Evolutionary conservation across 2,113 vertebrate species (phyloP), one percentile per base, ranked within the genome.

Genomic region (Vireo altiloquus): DNA sequence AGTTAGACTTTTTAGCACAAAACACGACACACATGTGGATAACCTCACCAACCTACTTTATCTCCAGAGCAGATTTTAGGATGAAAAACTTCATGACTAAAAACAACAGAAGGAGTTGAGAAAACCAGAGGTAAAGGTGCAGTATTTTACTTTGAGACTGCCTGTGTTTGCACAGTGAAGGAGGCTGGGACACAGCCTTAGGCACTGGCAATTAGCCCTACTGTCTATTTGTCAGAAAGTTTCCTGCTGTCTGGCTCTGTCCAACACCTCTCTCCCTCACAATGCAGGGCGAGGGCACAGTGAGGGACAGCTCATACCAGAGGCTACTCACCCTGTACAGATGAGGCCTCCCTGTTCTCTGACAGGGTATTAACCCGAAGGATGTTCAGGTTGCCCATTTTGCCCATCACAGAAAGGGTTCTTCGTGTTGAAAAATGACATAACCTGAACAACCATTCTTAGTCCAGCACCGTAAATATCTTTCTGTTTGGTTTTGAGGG

Each of bases 1-100:
- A 52, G 3, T 15, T 46, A 19, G 31, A 6, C 11, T 20, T 18
- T 39, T 60, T 37, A 91, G 17, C 1, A 42, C 18, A 33, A 52
- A 77, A 49, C 52, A 37, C 0, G 0, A 11, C 4, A 20, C 28
- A 17, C 18, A 21, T 15, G 7, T n/a, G 15, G 7, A n/a, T 57
- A 76, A 59, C 11, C 14, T 63, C 39, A 57, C 9, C 49, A 59
- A n/a, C 2, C 9, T 40, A 31, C 22, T 74, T 49, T 47, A 54
- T 35, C 6, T 72, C 24, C 52, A 57, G 42, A 83, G 35, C 2
- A 57, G 16, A 72, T 91, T 91, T 76, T 37, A 72, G 15, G 25
- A 68, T 25, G 76, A 56, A 91, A 71, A 2, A 5, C 11, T 80
- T 76, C 5, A 54, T 50, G 15, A 71, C 3, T 63, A 59, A 71